Evolutionary conservation across 2,113 vertebrate species (phyloP).

Genomic region (Tricholaema leucomelas): DNA sequence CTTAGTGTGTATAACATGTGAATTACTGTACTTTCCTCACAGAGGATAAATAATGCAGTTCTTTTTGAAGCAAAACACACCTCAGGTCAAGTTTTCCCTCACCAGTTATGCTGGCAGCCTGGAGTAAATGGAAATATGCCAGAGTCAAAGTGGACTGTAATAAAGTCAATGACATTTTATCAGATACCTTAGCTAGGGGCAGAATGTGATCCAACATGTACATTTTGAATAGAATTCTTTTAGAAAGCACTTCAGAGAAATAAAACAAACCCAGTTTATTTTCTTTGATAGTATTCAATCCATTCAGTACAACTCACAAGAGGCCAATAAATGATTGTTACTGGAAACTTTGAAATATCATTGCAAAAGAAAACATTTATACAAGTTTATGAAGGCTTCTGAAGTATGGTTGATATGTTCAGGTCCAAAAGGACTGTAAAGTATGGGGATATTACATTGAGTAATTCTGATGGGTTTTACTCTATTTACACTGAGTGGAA

Average conservation of each 20-base stretch:
- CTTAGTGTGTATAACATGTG: accelerated
- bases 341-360: conserved; percentile 63
- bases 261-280: conserved; percentile 41
- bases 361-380: conserved; percentile 66
- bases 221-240: conserved; percentile 13
- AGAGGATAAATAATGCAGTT: conserved; percentile 61
- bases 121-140: conserved; percentile 12
- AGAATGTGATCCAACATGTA: background rate
- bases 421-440: conserved; percentile 51
- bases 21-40: background rate
- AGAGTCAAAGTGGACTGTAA: conserved; percentile 21
- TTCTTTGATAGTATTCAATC: conserved; percentile 42
- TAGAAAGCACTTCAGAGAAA: conserved; percentile 52
- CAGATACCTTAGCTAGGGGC: conserved; percentile 16
- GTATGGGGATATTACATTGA: conserved; percentile 40
- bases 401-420: conserved; percentile 38
- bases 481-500: conserved; percentile 19
- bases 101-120: conserved; percentile 4
- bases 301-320: conserved; percentile 13
- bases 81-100: background rate
- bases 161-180: conserved; percentile 48
- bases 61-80: conserved; percentile 49
- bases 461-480: conserved; percentile 6
- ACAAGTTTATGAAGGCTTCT: conserved; percentile 58
- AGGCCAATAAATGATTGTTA: conserved; percentile 54